Evolutionary conservation across 2,797 vertebrate genomes (phyloP).

Genomic region (Ispidina picta): DNA sequence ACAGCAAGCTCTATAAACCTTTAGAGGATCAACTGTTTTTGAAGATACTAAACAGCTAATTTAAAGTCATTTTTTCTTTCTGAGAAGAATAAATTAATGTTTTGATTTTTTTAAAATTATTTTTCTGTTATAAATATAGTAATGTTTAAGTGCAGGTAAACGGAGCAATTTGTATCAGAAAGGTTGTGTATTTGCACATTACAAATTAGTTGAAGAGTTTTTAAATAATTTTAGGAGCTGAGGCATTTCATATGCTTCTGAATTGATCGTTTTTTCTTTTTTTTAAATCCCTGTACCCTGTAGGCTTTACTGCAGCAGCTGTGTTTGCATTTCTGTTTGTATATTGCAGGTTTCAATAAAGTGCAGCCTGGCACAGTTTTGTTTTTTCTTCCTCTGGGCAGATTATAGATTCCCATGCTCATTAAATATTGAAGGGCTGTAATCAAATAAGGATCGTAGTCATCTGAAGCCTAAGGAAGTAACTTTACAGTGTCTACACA

Average conservation of each 20-base stretch:
- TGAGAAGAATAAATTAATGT: not conserved
- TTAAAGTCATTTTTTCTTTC: not conserved
- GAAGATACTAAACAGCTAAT: not conserved
- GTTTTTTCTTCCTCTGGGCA: conserved; percentile 32
- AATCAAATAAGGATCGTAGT: conserved; percentile 50
- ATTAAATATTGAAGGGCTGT: conserved; percentile 51
- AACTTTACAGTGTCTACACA: conserved; percentile 1
- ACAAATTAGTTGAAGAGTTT: conserved; percentile 7
- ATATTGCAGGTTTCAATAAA: conserved; percentile 57
- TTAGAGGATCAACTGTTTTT: not conserved
- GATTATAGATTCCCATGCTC: conserved; percentile 55
- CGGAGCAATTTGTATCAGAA: not conserved
- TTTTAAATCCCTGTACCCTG: not conserved
- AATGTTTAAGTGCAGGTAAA: not conserved
- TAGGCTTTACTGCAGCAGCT: conserved; percentile 32
- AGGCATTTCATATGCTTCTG: conserved; percentile 34
- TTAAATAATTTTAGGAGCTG: conserved; percentile 27
- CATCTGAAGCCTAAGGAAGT: conserved; percentile 44
- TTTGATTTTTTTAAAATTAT: not conserved
- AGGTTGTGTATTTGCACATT: conserved; percentile 1
- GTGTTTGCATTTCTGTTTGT: conserved; percentile 70
- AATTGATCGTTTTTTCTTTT: not conserved
- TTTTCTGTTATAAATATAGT: not conserved
- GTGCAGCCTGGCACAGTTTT: conserved; percentile 15
- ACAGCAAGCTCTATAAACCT: not conserved